A percentile compares a stretch with the other conserved stretches of the same genome.
phyloP scores from a whole-genome alignment of 2,113 vertebrate species.

The Nibea coibor region DNA sequence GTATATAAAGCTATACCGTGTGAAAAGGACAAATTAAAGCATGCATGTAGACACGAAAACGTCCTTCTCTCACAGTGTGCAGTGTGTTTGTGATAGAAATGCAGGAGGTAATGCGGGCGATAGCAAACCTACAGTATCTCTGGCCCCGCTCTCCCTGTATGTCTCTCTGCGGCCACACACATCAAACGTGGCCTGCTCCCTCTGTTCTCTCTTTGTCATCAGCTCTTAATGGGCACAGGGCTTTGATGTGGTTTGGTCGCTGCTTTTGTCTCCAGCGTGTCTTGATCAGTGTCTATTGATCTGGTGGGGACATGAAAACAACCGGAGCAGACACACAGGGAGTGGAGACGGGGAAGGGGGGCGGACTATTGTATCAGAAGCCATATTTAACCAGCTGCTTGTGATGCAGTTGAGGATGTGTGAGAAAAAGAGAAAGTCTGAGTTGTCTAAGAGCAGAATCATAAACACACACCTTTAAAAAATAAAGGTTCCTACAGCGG shows the following conservation, averaged over 20 bases:
- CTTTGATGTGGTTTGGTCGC: conserved; percentile 68
- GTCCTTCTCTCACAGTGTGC: background rate
- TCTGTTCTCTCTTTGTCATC: conserved; percentile 69
- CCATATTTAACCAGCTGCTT: conserved; percentile 29
- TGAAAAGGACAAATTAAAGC: background rate
- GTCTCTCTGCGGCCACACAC: conserved; percentile 49
- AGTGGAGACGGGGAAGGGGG: background rate
- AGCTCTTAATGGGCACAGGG: conserved; percentile 55
- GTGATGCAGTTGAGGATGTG: background rate
- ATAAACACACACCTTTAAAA: too few species aligned
- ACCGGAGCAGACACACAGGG: conserved; percentile 39
- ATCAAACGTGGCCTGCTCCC: conserved; percentile 54
- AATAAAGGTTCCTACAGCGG: too few species aligned
- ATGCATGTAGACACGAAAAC: background rate
- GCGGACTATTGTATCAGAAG: conserved; percentile 12
- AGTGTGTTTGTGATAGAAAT: background rate
- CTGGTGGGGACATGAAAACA: conserved; percentile 50
- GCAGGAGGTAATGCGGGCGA: background rate
- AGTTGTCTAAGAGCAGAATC: too few species aligned
- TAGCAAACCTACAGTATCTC: background rate
- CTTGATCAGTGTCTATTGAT: conserved; percentile 70
- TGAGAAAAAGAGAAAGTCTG: background rate
- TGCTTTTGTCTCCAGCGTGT: conserved; percentile 63
- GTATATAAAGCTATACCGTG: background rate
- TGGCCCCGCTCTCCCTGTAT: background rate